Evolutionary conservation across 2,888 invertebrate species (phyloP).

Genomic region (Acleris literana): DNA sequence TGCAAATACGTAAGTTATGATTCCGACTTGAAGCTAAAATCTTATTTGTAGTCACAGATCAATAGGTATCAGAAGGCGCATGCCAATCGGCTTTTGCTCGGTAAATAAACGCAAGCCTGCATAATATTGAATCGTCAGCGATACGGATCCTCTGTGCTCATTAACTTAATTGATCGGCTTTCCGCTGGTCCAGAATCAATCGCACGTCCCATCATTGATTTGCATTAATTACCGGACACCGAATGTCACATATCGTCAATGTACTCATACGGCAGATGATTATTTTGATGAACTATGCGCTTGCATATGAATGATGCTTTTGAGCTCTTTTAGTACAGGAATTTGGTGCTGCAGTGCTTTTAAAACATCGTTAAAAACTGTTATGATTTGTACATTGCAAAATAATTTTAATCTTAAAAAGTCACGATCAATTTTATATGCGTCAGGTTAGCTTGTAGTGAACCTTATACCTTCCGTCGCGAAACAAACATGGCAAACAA

Average conservation of each 20-base stretch:
- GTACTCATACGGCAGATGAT: slow-evolving; percentile 65
- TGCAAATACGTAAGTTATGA: neutral
- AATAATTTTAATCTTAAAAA: slow-evolving; percentile 7
- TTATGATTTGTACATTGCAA: too few relatives aligned
- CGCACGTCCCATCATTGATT: slow-evolving; percentile 78
- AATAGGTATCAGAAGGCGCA: slow-evolving; percentile 41
- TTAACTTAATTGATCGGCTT: slow-evolving; percentile 82
- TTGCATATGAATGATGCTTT: slow-evolving; percentile 46
- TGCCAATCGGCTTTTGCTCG: slow-evolving; percentile 51
- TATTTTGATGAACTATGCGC: slow-evolving; percentile 69
- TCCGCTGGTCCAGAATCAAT: slow-evolving; percentile 73
- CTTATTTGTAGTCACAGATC: slow-evolving; percentile 14
- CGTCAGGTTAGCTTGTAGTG: slow-evolving; percentile 44
- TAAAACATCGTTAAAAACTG: too few relatives aligned
- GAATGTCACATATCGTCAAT: slow-evolving; percentile 72
- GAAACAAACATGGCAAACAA: slow-evolving; percentile 75
- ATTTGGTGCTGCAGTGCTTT: too few relatives aligned
- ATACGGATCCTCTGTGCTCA: slow-evolving; percentile 76
- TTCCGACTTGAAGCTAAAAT: neutral
- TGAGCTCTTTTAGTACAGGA: too few relatives aligned
- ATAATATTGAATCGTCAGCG: slow-evolving; percentile 77
- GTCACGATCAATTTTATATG: slow-evolving; percentile 28
- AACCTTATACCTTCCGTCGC: slow-evolving; percentile 66
- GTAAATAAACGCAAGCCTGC: slow-evolving; percentile 71
- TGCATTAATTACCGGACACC: slow-evolving; percentile 77